A percentile compares a stretch with the other conserved stretches of the same genome.
Conservation (phyloP, 2,113 vertebrate species). For the Indri indri region DNA sequence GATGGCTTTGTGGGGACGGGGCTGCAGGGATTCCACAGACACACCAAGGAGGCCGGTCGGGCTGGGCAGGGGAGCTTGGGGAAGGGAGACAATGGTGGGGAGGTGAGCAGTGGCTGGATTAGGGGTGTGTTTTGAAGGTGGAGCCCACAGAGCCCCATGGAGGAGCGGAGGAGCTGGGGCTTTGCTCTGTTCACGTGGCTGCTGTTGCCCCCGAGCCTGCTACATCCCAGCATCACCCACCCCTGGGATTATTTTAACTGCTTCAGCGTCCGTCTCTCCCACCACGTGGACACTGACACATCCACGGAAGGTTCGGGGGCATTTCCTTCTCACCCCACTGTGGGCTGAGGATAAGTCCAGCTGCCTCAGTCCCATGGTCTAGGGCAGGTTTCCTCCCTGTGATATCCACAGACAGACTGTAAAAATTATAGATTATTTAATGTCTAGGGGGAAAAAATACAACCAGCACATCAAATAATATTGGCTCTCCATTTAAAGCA, state of each 20-base stretch:
- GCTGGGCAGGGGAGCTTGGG: fast-evolving
- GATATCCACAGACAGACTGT: not conserved
- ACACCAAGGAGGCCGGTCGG: fast-evolving
- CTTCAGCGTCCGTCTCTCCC: too few species aligned
- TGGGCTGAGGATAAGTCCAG: not conserved
- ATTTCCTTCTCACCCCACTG: not conserved
- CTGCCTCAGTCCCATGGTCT: not conserved
- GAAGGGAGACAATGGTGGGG: too few species aligned
- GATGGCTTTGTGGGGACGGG: not conserved
- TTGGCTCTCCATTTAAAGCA: not conserved
- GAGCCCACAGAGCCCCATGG: not conserved
- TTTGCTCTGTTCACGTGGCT: not conserved
- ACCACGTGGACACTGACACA: fast-evolving
- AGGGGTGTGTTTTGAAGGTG: not conserved
- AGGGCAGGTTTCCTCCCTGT: not conserved
- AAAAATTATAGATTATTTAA: not conserved
- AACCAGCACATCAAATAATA: not conserved
- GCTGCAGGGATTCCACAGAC: not conserved
- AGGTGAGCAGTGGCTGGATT: fast-evolving
- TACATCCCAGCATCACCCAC: fast-evolving
- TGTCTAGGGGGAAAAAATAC: not conserved
- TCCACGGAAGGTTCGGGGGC: not conserved
- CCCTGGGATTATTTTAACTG: too few species aligned
- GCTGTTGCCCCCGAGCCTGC: fast-evolving
- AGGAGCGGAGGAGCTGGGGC: not conserved